A percentile compares a stretch with the other conserved stretches of the same genome.
phyloP scores from a whole-genome alignment of 2,797 vertebrate species.

The Clarias fuscus region DNA sequence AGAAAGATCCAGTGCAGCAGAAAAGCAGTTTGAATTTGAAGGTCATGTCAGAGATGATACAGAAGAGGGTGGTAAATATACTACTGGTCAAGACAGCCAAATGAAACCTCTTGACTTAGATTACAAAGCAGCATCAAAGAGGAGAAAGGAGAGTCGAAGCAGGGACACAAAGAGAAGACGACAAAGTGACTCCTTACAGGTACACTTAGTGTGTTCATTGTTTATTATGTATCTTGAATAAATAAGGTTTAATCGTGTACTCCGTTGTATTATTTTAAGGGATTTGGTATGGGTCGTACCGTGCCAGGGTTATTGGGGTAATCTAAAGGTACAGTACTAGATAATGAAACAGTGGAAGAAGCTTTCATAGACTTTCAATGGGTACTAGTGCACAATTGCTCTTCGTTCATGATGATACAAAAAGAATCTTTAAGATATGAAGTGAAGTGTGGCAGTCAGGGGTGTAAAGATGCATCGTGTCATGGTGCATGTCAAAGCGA shows the following conservation, averaged over 20 bases:
- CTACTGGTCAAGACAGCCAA: background rate
- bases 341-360: background rate
- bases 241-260: conserved; percentile 12
- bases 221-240: conserved; percentile 23
- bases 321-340: background rate
- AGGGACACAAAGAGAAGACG: conserved; percentile 35
- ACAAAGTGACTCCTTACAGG: conserved; percentile 31
- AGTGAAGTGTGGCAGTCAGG: background rate
- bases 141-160: background rate
- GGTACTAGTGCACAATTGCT: background rate
- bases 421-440: background rate
- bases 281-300: background rate
- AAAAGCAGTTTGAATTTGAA: conserved; percentile 1
- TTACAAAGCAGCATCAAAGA: conserved; percentile 3
- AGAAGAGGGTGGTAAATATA: background rate
- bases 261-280: conserved; percentile 27
- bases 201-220: conserved; percentile 31
- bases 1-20: background rate
- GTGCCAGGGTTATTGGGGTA: background rate
- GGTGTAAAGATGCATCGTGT: background rate
- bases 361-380: background rate
- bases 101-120: conserved; percentile 10
- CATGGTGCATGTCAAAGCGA: background rate
- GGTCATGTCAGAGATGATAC: conserved; percentile 1
- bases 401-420: background rate